Conservation (phyloP, 2,888 invertebrate species). For the Zaprionus lineosus region DNA sequence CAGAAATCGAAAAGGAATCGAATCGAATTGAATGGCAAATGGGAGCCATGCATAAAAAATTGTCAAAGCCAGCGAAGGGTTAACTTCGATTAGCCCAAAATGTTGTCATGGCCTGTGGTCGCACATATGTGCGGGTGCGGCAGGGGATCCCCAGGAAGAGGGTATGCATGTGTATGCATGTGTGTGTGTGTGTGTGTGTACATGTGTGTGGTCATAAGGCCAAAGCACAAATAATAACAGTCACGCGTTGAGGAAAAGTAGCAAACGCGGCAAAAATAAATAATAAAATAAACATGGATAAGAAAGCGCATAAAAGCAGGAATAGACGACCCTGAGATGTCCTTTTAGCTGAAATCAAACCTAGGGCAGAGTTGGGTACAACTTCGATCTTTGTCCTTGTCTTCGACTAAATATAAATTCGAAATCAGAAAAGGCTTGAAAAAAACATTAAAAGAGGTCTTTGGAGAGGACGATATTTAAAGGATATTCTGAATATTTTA, state of each 20-base stretch:
- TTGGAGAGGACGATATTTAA: no score
- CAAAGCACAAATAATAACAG: constrained; percentile 75
- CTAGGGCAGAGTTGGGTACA: no score
- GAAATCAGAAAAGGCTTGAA: no score
- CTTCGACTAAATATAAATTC: no score
- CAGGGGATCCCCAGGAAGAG: not conserved
- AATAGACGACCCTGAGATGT: constrained; percentile 1
- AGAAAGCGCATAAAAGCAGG: constrained; percentile 10
- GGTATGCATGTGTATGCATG: not conserved
- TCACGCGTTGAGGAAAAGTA: constrained; percentile 63
- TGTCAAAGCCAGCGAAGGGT: constrained; percentile 75
- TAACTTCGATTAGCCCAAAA: constrained; percentile 77
- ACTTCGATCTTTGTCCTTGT: no score
- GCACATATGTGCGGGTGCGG: constrained; percentile 67
- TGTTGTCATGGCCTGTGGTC: constrained; percentile 79
- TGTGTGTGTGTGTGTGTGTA: constrained; percentile 14
- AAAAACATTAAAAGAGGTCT: no score
- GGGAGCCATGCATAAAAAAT: constrained; percentile 78
- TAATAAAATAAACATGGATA: constrained; percentile 59
- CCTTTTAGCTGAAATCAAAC: not conserved
- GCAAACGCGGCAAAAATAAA: constrained; percentile 74
- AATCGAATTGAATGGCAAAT: constrained; percentile 73
- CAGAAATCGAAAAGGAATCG: constrained; percentile 71
- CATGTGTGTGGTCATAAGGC: constrained; percentile 69
- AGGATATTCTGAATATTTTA: no score